Evolutionary conservation across 2,888 invertebrate species (phyloP).

Genomic region (Synergus umbraculus): DNA sequence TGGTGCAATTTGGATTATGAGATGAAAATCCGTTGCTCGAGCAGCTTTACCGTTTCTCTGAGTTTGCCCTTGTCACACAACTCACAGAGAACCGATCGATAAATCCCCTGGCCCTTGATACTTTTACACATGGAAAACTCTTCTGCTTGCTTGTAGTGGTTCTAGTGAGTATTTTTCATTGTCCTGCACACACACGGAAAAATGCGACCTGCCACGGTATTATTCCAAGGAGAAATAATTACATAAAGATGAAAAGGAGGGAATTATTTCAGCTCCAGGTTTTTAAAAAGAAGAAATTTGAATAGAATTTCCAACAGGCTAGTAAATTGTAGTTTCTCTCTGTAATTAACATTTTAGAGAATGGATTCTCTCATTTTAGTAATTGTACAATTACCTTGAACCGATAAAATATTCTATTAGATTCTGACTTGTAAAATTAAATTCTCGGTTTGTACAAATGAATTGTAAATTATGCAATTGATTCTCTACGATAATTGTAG

Average conservation of each 20-base stretch:
- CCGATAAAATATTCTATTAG: too few species aligned
- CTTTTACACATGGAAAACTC: slow-evolving; percentile 55
- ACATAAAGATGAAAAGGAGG: background rate
- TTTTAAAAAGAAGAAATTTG: background rate
- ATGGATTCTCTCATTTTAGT: too few species aligned
- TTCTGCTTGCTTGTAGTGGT: slow-evolving; percentile 47
- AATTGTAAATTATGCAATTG: slow-evolving; percentile 24
- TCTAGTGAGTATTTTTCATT: slow-evolving; percentile 55
- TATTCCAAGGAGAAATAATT: background rate
- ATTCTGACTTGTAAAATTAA: too few species aligned
- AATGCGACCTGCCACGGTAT: slow-evolving; percentile 12
- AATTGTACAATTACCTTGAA: background rate
- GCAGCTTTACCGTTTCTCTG: slow-evolving; percentile 55
- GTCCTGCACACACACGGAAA: slow-evolving; percentile 50
- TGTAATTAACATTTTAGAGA: background rate
- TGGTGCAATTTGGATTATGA: slow-evolving; percentile 1
- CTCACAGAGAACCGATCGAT: slow-evolving; percentile 51
- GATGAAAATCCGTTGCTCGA: slow-evolving; percentile 51
- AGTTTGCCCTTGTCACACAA: slow-evolving; percentile 55
- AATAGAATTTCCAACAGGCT: background rate
- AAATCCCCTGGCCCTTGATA: slow-evolving; percentile 54
- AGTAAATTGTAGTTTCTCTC: too few species aligned
- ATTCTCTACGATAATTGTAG: slow-evolving; percentile 9
- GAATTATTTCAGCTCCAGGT: background rate
- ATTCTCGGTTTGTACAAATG: background rate